Conservation (phyloP, 2,797 vertebrate genomes). For the Enteromius treurensis region DNA sequence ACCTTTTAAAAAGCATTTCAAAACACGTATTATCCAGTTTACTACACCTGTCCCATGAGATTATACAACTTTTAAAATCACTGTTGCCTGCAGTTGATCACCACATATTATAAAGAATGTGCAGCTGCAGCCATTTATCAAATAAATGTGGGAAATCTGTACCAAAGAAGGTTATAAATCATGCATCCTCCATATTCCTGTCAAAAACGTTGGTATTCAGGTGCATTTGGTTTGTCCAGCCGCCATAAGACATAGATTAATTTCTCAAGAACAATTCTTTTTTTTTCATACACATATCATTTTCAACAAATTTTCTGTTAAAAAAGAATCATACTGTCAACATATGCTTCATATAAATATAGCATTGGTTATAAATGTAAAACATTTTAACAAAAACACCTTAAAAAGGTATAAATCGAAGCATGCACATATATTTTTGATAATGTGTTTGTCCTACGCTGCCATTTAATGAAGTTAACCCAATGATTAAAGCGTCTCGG, state of each 20-base stretch:
- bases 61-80: not conserved
- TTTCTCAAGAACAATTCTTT: not conserved
- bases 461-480: slow-evolving; percentile 19
- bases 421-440: slow-evolving; percentile 1
- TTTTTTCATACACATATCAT: not conserved
- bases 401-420: not conserved
- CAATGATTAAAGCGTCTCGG: not conserved
- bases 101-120: not conserved
- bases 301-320: not conserved
- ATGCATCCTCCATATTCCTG: not conserved
- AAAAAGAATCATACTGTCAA: not conserved
- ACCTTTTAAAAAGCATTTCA: not conserved
- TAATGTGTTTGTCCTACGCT: slow-evolving; percentile 45
- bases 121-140: slow-evolving; percentile 1
- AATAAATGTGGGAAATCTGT: not conserved
- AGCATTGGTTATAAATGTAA: not conserved
- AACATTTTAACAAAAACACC: not conserved
- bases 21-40: not conserved
- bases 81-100: not conserved
- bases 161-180: not conserved
- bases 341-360: not conserved
- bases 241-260: not conserved
- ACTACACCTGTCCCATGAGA: not conserved
- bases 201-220: not conserved
- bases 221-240: not conserved